These are phyloP conservation scores for Azemiops feae DNA, from an alignment of 2,113 vertebrate genomes.

Conservation along the genomic window DNA sequence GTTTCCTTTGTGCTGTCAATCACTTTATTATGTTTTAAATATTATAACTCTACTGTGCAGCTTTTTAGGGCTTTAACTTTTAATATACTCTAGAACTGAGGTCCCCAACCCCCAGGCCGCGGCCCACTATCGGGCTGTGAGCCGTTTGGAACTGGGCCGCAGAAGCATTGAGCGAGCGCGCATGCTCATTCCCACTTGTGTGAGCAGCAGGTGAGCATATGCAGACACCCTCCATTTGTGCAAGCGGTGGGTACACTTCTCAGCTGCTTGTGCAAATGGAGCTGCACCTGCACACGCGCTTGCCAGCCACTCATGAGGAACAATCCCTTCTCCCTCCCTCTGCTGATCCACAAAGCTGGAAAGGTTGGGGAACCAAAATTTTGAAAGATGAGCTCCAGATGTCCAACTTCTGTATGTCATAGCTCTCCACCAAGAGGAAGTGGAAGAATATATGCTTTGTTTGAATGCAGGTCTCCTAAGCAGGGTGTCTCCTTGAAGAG, in stretches of 20 bases:
- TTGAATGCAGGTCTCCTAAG: not conserved
- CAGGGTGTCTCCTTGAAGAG: not conserved
- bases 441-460: not conserved
- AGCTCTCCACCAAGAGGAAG: not conserved
- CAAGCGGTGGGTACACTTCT: not conserved
- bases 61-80: not conserved
- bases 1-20: not conserved
- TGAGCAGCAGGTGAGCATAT: not conserved
- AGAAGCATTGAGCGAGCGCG: not conserved
- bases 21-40: not conserved
- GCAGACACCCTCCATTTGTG: not conserved
- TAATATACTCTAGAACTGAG: not conserved
- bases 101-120: not conserved
- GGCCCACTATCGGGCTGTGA: not conserved
- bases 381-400: not conserved
- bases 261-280: not conserved
- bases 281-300: fast-evolving
- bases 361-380: not conserved
- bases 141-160: not conserved
- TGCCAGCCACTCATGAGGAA: not conserved
- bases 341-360: not conserved
- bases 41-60: not conserved
- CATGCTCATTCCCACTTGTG: not conserved
- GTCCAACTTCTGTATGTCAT: not conserved
- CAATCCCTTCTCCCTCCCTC: not conserved